Conservation (phyloP, 2,113 vertebrate genomes). For the Otis tarda region DNA sequence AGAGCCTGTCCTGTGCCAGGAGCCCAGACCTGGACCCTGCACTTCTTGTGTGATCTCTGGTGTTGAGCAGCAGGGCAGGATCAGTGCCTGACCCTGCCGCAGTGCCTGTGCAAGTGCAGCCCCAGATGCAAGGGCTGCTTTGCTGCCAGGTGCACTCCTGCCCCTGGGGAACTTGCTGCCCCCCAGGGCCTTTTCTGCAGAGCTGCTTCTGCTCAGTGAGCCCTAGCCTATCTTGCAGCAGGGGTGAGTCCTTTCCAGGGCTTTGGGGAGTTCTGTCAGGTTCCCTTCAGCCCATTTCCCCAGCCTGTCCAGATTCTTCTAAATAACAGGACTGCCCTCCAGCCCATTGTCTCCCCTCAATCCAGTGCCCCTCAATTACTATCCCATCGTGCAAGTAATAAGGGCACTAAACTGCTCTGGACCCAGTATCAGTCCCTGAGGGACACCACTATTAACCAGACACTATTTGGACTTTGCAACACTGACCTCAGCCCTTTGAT, state of each 20-base stretch:
- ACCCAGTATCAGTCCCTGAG: not conserved
- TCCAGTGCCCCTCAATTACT: fast-evolving
- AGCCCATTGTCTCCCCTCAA: fast-evolving
- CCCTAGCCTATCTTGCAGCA: not conserved
- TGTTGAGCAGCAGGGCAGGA: not conserved
- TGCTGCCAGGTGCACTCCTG: not conserved
- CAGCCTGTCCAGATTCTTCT: not conserved
- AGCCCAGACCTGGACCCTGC: not conserved
- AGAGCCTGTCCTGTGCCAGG: not conserved
- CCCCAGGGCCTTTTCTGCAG: not conserved
- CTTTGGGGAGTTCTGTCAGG: not conserved
- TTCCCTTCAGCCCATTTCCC: not conserved
- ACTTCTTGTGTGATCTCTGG: fast-evolving
- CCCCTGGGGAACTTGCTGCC: not conserved
- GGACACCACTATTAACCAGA: not conserved
- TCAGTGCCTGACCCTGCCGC: not conserved
- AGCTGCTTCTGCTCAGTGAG: not conserved
- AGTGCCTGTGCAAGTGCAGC: not conserved
- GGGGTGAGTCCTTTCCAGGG: not conserved
- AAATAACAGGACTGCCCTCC: not conserved
- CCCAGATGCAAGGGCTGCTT: not conserved
- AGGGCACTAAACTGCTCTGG: not conserved
- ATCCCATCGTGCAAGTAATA: too few species aligned
- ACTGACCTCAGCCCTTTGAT: not conserved
- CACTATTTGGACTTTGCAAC: not conserved